Evolutionary conservation across 2,797 vertebrate species (phyloP).

Genomic region (Poeciliopsis infans): DNA sequence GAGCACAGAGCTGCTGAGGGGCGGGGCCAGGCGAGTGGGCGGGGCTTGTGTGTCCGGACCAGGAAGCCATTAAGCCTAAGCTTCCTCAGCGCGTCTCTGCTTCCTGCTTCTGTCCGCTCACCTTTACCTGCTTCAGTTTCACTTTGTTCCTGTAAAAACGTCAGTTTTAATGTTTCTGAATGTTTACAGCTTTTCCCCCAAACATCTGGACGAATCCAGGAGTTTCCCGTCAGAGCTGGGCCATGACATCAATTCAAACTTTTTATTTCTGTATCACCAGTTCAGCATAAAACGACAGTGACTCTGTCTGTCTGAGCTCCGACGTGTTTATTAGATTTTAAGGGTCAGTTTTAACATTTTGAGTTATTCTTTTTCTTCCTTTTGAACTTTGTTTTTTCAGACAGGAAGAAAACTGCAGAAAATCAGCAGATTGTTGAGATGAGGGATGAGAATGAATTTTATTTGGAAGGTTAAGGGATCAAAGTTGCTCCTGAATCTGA

Average conservation of each 20-base stretch:
- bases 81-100: background rate
- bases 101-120: conserved; percentile 8
- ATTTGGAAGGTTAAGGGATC: background rate
- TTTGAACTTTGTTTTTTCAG: background rate
- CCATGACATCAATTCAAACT: background rate
- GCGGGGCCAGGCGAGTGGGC: background rate
- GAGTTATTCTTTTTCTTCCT: background rate
- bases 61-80: conserved; percentile 5
- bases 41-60: conserved; percentile 10
- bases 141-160: background rate
- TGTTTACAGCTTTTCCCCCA: background rate
- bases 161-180: conserved; percentile 33
- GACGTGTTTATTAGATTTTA: background rate
- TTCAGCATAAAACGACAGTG: background rate
- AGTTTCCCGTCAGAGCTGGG: background rate
- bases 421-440: background rate
- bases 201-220: background rate
- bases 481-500: conserved; percentile 25
- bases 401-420: background rate
- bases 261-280: background rate
- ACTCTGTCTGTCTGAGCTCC: background rate
- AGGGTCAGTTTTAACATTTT: background rate
- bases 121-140: background rate
- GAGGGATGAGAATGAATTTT: background rate
- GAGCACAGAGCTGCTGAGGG: conserved; percentile 5